Evolutionary conservation across 1,140 invertebrate species (phyloP).

Genomic region (Macrostomum lignano): DNA sequence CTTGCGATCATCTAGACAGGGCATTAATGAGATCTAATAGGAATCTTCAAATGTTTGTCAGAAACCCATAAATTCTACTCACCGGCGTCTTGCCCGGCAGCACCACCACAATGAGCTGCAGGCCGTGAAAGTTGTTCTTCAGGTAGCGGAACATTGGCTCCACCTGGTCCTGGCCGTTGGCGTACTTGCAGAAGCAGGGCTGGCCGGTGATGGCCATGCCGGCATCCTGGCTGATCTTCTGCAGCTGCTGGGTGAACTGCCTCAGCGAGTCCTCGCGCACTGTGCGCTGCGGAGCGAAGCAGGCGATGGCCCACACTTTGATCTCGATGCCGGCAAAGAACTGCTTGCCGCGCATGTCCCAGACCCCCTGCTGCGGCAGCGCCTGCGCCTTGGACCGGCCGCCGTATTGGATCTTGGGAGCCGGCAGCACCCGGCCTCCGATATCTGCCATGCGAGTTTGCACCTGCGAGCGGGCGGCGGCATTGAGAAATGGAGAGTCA

Average conservation of each 20-base stretch:
- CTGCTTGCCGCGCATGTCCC: conserved; percentile 99
- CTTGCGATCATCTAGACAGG: no score
- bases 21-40: no score
- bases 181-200: conserved; percentile 31
- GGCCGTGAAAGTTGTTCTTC: conserved; percentile 43
- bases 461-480: conserved; percentile 88
- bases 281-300: conserved; percentile 87
- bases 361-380: conserved; percentile 38
- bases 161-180: conserved; percentile 72
- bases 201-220: conserved; percentile 1
- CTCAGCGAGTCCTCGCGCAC: conserved; percentile 77
- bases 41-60: no score
- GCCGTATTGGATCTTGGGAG: conserved; percentile 95
- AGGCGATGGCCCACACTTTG: conserved; percentile 93
- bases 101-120: conserved; percentile 88
- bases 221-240: conserved; percentile 3
- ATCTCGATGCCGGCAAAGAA: conserved; percentile 98
- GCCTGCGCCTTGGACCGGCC: conserved; percentile 52
- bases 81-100: conserved; percentile 84
- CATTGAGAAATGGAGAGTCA: no score
- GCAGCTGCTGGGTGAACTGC: conserved; percentile 9
- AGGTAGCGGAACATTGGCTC: conserved; percentile 92
- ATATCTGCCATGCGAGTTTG: conserved; percentile 39
- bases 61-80: no score
- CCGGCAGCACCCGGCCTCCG: conserved; percentile 67